Conservation (phyloP, 2,888 invertebrate genomes). For the Laothoe populi region DNA sequence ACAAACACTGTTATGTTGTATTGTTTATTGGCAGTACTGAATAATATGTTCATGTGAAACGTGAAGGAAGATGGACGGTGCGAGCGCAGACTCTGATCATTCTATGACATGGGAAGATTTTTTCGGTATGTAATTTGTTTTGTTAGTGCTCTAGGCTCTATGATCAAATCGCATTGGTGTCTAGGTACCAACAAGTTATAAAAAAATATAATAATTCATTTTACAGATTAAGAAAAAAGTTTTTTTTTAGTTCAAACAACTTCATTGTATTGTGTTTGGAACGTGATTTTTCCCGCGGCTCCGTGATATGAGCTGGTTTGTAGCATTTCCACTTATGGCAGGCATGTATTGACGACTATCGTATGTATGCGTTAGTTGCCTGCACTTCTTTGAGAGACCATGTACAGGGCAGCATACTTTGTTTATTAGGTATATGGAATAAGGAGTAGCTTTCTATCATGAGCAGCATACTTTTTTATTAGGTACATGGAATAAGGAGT, state of each 20-base stretch:
- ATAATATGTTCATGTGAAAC: slow-evolving; percentile 33
- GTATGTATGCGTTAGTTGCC: slow-evolving; percentile 47
- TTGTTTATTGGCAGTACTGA: slow-evolving; percentile 37
- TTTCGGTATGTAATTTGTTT: slow-evolving; percentile 82
- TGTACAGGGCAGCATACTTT: background rate
- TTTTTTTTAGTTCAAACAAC: background rate
- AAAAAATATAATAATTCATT: background rate
- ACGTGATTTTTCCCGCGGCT: slow-evolving; percentile 60
- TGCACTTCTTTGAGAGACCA: slow-evolving; percentile 43
- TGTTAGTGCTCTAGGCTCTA: slow-evolving; percentile 14
- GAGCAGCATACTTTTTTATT: too few relatives aligned
- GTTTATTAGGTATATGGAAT: background rate
- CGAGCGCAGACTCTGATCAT: slow-evolving; percentile 87
- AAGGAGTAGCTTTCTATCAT: background rate
- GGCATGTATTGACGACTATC: slow-evolving; percentile 46
- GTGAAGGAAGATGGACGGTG: slow-evolving; percentile 79
- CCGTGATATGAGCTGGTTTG: slow-evolving; percentile 61
- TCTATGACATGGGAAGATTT: slow-evolving; percentile 90
- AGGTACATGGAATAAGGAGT: too few relatives aligned
- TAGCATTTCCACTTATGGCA: slow-evolving; percentile 68
- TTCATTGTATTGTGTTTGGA: slow-evolving; percentile 28
- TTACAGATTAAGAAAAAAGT: too few relatives aligned
- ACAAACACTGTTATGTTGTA: slow-evolving; percentile 46
- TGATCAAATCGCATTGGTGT: background rate
- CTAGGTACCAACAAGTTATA: background rate